A percentile compares a stretch with the other conserved stretches of the same genome.
Conservation (phyloP, 2,113 vertebrate genomes). For the Ctenomys sociabilis region DNA sequence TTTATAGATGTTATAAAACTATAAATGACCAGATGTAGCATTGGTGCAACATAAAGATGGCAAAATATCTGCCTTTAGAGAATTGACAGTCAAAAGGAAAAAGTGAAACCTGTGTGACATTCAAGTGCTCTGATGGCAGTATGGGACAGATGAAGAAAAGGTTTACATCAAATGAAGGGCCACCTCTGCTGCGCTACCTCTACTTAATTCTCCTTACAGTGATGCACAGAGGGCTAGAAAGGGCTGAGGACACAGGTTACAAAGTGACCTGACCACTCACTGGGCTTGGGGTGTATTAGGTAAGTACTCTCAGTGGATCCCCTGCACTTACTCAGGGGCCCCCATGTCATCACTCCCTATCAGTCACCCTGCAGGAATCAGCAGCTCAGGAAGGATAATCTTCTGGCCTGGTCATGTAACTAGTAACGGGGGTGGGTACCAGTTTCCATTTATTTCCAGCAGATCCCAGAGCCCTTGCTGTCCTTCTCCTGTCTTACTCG, state of each 20-base stretch:
- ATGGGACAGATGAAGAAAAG: neutral
- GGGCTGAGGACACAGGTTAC: neutral
- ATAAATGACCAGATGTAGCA: neutral
- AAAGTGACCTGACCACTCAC: neutral
- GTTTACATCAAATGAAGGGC: neutral
- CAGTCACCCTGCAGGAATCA: neutral
- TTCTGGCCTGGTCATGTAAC: neutral
- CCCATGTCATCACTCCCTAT: too few relatives aligned
- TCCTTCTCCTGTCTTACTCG: neutral
- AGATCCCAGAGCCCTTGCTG: fast-evolving
- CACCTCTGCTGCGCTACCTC: neutral
- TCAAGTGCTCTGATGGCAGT: fast-evolving
- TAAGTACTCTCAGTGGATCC: neutral
- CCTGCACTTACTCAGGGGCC: fast-evolving
- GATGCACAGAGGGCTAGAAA: neutral
- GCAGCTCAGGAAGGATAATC: neutral
- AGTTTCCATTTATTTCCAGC: neutral
- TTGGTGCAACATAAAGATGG: neutral
- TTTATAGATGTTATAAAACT: neutral
- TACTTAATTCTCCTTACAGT: neutral
- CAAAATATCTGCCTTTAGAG: neutral
- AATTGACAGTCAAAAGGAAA: neutral
- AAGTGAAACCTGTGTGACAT: too few relatives aligned
- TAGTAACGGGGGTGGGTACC: neutral
- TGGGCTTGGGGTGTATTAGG: too few relatives aligned